Conservation (phyloP, 2,113 vertebrate genomes). For the Pelecanus crispus region DNA sequence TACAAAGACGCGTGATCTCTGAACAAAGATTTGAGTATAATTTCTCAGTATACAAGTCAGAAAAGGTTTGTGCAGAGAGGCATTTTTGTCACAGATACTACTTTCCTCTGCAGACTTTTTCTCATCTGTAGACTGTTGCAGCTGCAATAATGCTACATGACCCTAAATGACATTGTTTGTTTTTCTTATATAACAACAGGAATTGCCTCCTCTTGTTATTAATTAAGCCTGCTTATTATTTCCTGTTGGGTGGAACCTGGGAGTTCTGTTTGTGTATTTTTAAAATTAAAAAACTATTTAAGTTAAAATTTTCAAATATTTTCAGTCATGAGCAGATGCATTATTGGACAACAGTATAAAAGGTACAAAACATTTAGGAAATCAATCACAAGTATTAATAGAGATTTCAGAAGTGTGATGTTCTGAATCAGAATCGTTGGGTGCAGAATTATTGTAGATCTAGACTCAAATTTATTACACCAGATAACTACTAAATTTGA, state of each 20-base stretch:
- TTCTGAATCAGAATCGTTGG: neutral
- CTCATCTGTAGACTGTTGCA: neutral
- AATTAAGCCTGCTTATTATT: slow-evolving; percentile 23
- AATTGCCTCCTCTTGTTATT: slow-evolving; percentile 1
- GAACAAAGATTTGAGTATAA: neutral
- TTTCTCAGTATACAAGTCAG: neutral
- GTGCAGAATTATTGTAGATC: neutral
- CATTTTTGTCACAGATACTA: neutral
- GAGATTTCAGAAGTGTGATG: neutral
- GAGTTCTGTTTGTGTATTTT: neutral
- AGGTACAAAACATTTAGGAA: neutral
- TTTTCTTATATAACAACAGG: neutral
- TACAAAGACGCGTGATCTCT: neutral
- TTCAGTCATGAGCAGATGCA: neutral
- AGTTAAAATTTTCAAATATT: neutral
- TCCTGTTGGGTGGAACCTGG: slow-evolving; percentile 9
- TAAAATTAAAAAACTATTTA: neutral
- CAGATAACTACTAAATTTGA: neutral
- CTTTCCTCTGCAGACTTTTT: neutral
- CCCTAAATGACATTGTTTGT: neutral
- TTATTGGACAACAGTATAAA: neutral
- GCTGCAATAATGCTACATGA: neutral
- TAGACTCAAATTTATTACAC: neutral
- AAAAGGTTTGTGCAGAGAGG: neutral
- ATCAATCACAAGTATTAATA: neutral